These are phyloP conservation scores for Ageneiosus marmoratus DNA, from an alignment of 2,113 vertebrate species.

Conservation along the genomic window DNA sequence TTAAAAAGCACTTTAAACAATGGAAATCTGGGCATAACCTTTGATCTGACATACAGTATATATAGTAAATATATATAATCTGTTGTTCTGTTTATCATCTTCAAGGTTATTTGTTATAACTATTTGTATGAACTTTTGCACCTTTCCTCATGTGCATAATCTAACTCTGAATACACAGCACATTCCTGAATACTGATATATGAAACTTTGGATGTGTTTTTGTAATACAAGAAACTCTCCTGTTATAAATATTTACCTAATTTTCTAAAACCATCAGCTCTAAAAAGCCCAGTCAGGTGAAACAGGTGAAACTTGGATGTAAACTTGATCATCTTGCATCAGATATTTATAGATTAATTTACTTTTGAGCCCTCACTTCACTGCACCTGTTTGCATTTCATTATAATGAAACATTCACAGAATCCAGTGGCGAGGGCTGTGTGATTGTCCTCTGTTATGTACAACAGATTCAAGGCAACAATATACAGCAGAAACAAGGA, in stretches of 20 bases:
- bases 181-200: background rate
- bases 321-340: background rate
- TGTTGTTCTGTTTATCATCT: background rate
- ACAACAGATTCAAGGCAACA: background rate
- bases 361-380: background rate
- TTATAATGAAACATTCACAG: background rate
- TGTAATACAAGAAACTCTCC: background rate
- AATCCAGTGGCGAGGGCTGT: background rate
- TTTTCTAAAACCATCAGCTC: background rate
- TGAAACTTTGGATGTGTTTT: background rate
- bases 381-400: background rate
- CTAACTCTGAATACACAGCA: background rate
- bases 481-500: background rate
- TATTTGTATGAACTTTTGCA: too few relatives aligned
- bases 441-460: background rate
- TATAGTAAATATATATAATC: too few relatives aligned
- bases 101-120: background rate
- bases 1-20: too few relatives aligned
- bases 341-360: slow-evolving; percentile 18
- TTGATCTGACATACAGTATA: too few relatives aligned
- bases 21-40: too few relatives aligned
- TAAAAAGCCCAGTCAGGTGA: background rate
- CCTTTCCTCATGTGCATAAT: background rate
- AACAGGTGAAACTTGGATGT: background rate
- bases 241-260: background rate